A percentile compares a stretch with the other conserved stretches of the same genome.
Conservation (phyloP, 1,140 invertebrate genomes). For the Alviniconcha marisindica region DNA sequence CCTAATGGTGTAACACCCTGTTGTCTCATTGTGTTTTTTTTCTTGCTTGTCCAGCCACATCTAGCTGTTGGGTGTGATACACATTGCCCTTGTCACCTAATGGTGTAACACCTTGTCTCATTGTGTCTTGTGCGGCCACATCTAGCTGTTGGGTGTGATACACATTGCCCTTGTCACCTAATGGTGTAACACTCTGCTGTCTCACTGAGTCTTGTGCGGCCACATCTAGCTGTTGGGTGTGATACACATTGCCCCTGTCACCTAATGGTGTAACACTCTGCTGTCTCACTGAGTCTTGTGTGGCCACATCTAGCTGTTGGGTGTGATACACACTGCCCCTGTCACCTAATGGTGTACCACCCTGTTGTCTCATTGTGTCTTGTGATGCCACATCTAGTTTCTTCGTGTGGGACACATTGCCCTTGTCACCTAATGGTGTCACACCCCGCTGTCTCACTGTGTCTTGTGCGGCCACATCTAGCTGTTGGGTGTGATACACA, state of each 20-base stretch:
- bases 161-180: conserved; percentile 39
- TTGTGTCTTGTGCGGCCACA: conserved; percentile 32
- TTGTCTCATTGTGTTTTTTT: conserved; percentile 26
- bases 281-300: conserved; percentile 17
- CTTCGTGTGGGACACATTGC: not conserved
- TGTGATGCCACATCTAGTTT: conserved; percentile 26
- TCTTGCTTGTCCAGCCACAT: conserved; percentile 20
- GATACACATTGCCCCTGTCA: no score
- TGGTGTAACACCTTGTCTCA: conserved; percentile 20
- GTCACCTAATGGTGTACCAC: conserved; percentile 11
- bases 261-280: conserved; percentile 23
- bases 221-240: conserved; percentile 36
- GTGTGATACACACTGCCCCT: conserved; percentile 35
- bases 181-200: not conserved
- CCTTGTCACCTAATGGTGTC: not conserved
- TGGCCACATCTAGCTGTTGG: conserved; percentile 29
- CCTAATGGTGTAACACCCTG: conserved; percentile 30
- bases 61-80: conserved; percentile 30
- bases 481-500: conserved; percentile 21
- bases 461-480: conserved; percentile 38
- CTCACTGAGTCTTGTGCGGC: not conserved
- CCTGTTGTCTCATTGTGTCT: conserved; percentile 12
- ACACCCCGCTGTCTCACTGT: not conserved
- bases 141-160: conserved; percentile 36
- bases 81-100: conserved; percentile 15